Conservation (phyloP, 2,888 invertebrate genomes). For the Rotaria socialis region DNA sequence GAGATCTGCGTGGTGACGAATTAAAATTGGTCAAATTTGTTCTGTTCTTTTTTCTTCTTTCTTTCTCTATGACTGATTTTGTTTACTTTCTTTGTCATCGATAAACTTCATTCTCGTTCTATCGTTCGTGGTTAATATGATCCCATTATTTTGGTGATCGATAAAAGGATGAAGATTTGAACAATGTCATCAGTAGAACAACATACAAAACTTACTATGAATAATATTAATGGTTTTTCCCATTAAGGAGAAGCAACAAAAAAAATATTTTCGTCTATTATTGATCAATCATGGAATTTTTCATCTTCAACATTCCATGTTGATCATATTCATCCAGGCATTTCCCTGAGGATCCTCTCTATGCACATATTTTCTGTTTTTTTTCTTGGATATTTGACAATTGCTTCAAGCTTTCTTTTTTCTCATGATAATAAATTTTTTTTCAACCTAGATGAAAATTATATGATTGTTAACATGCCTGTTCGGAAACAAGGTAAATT, state of each 20-base stretch:
- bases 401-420: neutral
- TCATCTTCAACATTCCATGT: neutral
- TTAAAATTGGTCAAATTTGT: neutral
- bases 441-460: neutral
- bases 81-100: constrained; percentile 26
- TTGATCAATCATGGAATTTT: neutral
- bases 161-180: neutral
- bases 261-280: neutral
- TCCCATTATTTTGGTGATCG: neutral
- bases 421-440: neutral
- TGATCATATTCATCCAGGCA: neutral
- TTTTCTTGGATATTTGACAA: neutral
- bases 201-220: neutral
- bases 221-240: neutral
- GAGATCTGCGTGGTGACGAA: neutral
- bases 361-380: neutral
- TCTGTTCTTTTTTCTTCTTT: neutral
- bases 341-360: neutral
- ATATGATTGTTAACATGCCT: constrained; percentile 30
- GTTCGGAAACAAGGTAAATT: constrained; percentile 33
- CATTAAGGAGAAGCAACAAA: neutral
- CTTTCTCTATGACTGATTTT: constrained; percentile 26
- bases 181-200: neutral
- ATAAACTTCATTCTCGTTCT: neutral
- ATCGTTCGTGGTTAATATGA: neutral